These are phyloP conservation scores for Eledona agricola DNA, from an alignment of 2,888 invertebrate species.

Conservation along the genomic window DNA sequence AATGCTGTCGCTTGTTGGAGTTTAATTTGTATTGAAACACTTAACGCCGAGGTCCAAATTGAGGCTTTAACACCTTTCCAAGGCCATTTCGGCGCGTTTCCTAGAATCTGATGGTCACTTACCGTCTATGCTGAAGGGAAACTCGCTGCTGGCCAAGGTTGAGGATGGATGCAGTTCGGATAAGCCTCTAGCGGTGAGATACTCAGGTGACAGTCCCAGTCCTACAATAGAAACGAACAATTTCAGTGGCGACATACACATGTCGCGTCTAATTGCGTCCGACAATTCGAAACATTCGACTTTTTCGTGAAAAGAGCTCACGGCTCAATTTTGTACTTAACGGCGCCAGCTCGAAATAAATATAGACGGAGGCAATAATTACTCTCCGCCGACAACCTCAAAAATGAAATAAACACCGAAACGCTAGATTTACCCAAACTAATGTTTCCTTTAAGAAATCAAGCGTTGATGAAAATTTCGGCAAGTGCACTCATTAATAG, in stretches of 20 bases:
- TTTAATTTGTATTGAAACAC: too few species aligned
- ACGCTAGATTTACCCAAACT: conserved; percentile 42
- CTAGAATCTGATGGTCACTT: too few species aligned
- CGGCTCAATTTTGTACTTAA: conserved; percentile 24
- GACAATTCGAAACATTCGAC: conserved; percentile 6
- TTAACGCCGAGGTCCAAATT: too few species aligned
- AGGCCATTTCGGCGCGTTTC: too few species aligned
- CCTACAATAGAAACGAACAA: conserved; percentile 54
- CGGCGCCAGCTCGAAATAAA: conserved; percentile 34
- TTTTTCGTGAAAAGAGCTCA: conserved; percentile 27
- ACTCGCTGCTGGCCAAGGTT: conserved; percentile 85
- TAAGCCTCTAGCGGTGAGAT: conserved; percentile 66
- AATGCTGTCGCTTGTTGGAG: too few species aligned
- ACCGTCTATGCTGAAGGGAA: conserved; percentile 92
- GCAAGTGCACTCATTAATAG: conserved; percentile 10
- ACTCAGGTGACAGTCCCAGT: conserved; percentile 70
- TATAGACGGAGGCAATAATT: conserved; percentile 35
- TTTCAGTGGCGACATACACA: conserved; percentile 1
- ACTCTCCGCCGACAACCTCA: conserved; percentile 27
- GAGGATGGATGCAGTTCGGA: conserved; percentile 70
- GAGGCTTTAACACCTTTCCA: too few species aligned
- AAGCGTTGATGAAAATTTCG: conserved; percentile 30
- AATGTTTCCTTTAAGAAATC: conserved; percentile 40
- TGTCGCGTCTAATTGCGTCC: conserved; percentile 3
- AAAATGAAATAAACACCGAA: conserved; percentile 27